Evolutionary conservation across 2,797 vertebrate species (phyloP), one percentile per base, ranked within the genome.

Genomic region (Smutsia gigantea): DNA sequence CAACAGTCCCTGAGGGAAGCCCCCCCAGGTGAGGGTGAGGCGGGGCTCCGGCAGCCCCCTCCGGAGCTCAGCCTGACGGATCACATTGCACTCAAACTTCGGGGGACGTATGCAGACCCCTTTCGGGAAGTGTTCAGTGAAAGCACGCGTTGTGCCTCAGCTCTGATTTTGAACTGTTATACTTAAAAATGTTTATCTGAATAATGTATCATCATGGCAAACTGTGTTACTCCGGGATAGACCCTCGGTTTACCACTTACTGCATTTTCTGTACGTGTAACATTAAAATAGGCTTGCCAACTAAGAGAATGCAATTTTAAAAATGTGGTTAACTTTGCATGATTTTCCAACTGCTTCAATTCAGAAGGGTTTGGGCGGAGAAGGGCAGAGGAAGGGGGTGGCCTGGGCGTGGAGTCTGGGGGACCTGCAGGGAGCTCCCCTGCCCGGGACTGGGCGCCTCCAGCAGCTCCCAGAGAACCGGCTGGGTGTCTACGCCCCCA

Each of bases 401-500:
- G 49, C 10, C 31, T 31, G 1, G 10, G 27, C 11, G 10, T 37
- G 0, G 17, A 9, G 18, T 10, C n/a, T 37, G 18, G n/a, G 64
- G n/a, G n/a, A 17, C 8, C 9, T n/a, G 31, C 63, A 7, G 39
- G 39, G 46, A 46, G 46, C 46, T 11, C 46, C 46, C 46, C 46
- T 11, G 46, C 46, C 31, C 5, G 53, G 18, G 75, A 4, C 55
- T 11, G 18, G 72, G 31, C 21, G 7, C 18, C 64, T 19, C 10
- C 2, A 0, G 29, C 34, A 31, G 19, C 27, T 39, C 19, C 37
- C 1, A 0, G 0, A 4, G 0, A 6, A 39, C 39, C 39, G 39
- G 4, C 39, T 39, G 39, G 39, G 39, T 39, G 39, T 39, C 6
- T 39, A 39, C 39, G 39, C 39, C 39, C 39, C 39, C 39, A 39